Conservation (phyloP, 2,113 vertebrate species). For the Coturnix japonica region DNA sequence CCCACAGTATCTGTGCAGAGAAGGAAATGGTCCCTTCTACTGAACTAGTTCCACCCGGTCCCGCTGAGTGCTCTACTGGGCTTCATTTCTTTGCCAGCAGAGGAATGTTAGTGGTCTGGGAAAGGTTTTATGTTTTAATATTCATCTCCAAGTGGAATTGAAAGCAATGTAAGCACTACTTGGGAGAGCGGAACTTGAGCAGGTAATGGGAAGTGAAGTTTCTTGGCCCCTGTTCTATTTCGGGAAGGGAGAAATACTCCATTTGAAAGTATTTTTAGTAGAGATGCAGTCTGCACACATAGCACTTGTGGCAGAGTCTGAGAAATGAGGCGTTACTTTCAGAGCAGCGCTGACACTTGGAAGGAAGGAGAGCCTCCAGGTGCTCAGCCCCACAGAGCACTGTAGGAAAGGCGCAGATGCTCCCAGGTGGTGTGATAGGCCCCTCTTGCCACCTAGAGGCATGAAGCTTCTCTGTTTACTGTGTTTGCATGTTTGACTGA, state of each 20-base stretch:
- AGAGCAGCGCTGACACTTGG: no score
- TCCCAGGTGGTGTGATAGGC: not conserved
- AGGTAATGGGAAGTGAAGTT: not conserved
- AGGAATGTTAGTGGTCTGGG: not conserved
- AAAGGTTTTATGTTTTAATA: not conserved
- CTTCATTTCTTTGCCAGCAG: not conserved
- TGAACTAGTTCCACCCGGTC: not conserved
- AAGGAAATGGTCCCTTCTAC: not conserved
- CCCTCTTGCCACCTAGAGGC: constrained; percentile 33
- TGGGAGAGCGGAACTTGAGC: not conserved
- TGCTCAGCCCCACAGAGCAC: fast-evolving
- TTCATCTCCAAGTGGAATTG: not conserved
- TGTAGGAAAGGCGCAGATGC: not conserved
- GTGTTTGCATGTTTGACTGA: not conserved
- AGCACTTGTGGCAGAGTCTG: not conserved
- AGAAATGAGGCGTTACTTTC: not conserved
- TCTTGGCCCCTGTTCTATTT: not conserved
- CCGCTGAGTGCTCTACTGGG: not conserved
- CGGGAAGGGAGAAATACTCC: not conserved
- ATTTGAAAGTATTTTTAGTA: not conserved
- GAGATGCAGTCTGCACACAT: not conserved
- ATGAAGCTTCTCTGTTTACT: not conserved
- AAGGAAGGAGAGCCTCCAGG: no score
- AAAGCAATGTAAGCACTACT: not conserved
- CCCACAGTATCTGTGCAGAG: not conserved